These are phyloP conservation scores for Halcyon smyrnensis DNA, from an alignment of 2,797 vertebrate genomes.

Conservation along the genomic window DNA sequence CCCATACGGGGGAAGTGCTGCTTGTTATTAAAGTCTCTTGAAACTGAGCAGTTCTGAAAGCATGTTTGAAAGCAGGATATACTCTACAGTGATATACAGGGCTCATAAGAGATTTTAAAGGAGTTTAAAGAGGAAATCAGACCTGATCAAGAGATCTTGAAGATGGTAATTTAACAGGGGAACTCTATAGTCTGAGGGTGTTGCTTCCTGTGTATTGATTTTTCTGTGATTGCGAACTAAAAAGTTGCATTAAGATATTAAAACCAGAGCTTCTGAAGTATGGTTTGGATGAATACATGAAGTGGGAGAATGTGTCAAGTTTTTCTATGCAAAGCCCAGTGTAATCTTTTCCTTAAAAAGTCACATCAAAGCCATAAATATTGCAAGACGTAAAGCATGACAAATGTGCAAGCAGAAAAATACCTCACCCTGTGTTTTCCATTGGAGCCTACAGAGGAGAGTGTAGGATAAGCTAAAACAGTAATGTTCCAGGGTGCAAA, in stretches of 20 bases:
- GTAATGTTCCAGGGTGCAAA: neutral
- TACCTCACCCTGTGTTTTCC: neutral
- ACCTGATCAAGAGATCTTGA: conserved; percentile 42
- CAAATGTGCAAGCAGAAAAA: conserved; percentile 49
- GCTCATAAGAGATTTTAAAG: conserved; percentile 53
- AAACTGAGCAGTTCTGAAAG: conserved; percentile 55
- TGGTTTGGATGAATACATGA: conserved; percentile 66
- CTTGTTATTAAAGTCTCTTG: conserved; percentile 56
- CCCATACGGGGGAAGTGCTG: conserved; percentile 55
- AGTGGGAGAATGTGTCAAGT: conserved; percentile 62
- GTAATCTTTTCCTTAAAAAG: conserved; percentile 62
- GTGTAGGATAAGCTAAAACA: neutral
- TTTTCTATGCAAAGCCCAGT: conserved; percentile 40
- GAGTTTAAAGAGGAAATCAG: conserved; percentile 62
- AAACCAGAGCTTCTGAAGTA: conserved; percentile 70
- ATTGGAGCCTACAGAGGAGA: neutral
- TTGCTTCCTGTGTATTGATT: conserved; percentile 37
- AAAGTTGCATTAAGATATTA: conserved; percentile 57
- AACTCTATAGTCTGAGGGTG: conserved; percentile 12
- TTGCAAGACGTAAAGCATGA: conserved; percentile 49
- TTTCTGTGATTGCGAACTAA: conserved; percentile 47
- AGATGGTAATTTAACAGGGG: conserved; percentile 18
- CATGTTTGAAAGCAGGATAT: conserved; percentile 54
- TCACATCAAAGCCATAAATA: conserved; percentile 72
- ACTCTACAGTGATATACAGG: conserved; percentile 43